A percentile compares a stretch with the other conserved stretches of the same genome.
Evolutionary conservation across 1,140 invertebrate species (phyloP).

Genomic region (Chlorops oryzae): DNA sequence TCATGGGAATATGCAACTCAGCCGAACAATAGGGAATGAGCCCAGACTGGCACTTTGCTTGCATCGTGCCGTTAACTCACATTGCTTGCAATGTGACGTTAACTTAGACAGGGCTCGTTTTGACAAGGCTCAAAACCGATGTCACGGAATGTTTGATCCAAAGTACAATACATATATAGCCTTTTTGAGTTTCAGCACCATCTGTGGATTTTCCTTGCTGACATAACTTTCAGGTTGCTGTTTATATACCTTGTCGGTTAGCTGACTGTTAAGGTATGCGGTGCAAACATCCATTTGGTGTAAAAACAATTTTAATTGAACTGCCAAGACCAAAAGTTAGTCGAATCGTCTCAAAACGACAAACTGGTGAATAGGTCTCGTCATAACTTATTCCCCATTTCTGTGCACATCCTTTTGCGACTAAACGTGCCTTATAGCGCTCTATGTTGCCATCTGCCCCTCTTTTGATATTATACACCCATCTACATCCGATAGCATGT

Average conservation of each 20-base stretch:
- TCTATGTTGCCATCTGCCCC: constrained; percentile 15
- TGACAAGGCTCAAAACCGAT: too few relatives aligned
- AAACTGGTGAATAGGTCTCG: constrained; percentile 42
- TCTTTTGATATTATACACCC: constrained; percentile 24
- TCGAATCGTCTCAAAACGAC: constrained; percentile 28
- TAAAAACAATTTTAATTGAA: constrained; percentile 3
- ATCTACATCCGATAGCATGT: constrained; percentile 15
- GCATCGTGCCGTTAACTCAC: too few relatives aligned
- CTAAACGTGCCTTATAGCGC: constrained; percentile 42
- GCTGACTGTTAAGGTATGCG: constrained; percentile 11
- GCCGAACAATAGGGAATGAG: too few relatives aligned
- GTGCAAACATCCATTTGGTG: constrained; percentile 10
- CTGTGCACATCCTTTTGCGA: constrained; percentile 36
- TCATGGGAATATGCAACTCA: too few relatives aligned
- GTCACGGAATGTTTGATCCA: too few relatives aligned
- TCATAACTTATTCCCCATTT: constrained; percentile 33
- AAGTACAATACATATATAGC: constrained; percentile 33
- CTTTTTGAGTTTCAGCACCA: constrained; percentile 32
- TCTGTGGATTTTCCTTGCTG: constrained; percentile 7
- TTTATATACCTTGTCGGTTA: constrained; percentile 13
- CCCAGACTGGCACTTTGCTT: too few relatives aligned
- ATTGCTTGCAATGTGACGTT: too few relatives aligned
- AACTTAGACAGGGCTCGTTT: too few relatives aligned
- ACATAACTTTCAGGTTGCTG: too few relatives aligned
- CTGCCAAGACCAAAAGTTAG: constrained; percentile 23